Evolutionary conservation across 92 coral and sea anemone genomes (phyloP).

Genomic region (Palythoa heliodiscus): DNA sequence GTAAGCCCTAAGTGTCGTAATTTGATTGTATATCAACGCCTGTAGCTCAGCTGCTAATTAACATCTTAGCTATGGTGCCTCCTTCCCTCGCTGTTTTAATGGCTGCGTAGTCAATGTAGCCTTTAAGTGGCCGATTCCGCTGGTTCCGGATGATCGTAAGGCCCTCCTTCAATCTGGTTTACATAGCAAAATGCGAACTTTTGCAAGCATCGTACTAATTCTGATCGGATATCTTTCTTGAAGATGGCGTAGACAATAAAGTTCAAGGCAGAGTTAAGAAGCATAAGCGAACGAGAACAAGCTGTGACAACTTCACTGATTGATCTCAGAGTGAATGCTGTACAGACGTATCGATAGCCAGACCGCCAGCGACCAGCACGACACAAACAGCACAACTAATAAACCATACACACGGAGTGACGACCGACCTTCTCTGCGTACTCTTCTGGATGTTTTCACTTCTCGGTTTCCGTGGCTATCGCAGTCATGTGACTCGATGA

Average conservation of each 20-base stretch:
- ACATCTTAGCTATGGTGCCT: too few species aligned
- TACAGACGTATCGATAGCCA: slow-evolving; percentile 42
- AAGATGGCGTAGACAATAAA: slow-evolving; percentile 45
- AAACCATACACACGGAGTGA: slow-evolving; percentile 50
- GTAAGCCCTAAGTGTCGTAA: too few species aligned
- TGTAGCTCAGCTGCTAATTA: too few species aligned
- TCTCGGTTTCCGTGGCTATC: slow-evolving; percentile 4
- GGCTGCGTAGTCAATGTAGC: background rate
- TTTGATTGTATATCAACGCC: too few species aligned
- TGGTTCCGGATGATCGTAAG: background rate
- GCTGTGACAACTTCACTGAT: slow-evolving; percentile 14
- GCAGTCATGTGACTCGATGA: slow-evolving; percentile 33
- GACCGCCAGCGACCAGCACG: slow-evolving; percentile 54
- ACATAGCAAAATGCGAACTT: background rate
- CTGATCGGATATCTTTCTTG: slow-evolving; percentile 44
- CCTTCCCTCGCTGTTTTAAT: background rate
- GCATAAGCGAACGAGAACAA: slow-evolving; percentile 42
- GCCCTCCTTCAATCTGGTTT: background rate
- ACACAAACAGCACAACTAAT: slow-evolving; percentile 47
- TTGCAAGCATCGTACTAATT: slow-evolving; percentile 16
- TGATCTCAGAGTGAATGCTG: slow-evolving; percentile 2
- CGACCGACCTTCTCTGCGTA: slow-evolving; percentile 45
- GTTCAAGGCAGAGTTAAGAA: slow-evolving; percentile 45
- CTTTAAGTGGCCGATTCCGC: background rate
- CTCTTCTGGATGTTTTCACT: slow-evolving; percentile 18